A percentile compares a stretch with the other conserved stretches of the same genome.
These are phyloP conservation scores for Miltochrista miniata DNA, from an alignment of 2,888 invertebrate species.

Conservation along the genomic window DNA sequence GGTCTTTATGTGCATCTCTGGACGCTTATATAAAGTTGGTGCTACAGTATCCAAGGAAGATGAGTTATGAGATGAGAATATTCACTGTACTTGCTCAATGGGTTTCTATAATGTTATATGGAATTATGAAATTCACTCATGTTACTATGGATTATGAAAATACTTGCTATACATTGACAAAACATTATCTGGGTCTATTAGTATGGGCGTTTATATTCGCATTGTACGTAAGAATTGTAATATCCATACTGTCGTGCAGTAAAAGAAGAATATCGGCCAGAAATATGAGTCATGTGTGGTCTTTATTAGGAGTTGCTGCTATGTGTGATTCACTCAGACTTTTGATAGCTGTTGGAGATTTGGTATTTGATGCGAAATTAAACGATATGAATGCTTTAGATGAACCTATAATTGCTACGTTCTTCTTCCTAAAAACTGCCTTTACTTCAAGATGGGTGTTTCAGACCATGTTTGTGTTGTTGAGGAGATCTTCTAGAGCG, in stretches of 20 bases:
- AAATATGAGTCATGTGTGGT: slow-evolving; percentile 24
- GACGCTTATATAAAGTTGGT: slow-evolving; percentile 26
- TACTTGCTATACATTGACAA: slow-evolving; percentile 8
- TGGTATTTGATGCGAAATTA: neutral
- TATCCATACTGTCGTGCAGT: slow-evolving; percentile 30
- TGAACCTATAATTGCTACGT: neutral
- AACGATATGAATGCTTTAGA: too few species aligned
- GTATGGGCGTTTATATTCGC: slow-evolving; percentile 13
- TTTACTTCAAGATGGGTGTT: slow-evolving; percentile 1
- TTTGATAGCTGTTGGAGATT: neutral
- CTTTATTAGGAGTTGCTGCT: slow-evolving; percentile 34
- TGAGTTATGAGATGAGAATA: slow-evolving; percentile 21
- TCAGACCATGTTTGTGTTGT: slow-evolving; percentile 6
- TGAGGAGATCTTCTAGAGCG: neutral
- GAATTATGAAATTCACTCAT: neutral
- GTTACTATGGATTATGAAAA: slow-evolving; percentile 1
- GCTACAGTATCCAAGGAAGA: slow-evolving; percentile 15
- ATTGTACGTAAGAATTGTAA: slow-evolving; percentile 26
- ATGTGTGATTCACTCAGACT: slow-evolving; percentile 25
- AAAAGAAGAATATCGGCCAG: slow-evolving; percentile 22
- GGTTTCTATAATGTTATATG: slow-evolving; percentile 5
- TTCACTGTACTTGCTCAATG: slow-evolving; percentile 7
- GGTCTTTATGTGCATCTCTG: slow-evolving; percentile 17
- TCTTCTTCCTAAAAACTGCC: neutral
- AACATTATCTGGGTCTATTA: too few species aligned